A percentile compares a stretch with the other conserved stretches of the same genome.
Conservation (phyloP, 1,140 invertebrate species). For the Orius insidiosus region DNA sequence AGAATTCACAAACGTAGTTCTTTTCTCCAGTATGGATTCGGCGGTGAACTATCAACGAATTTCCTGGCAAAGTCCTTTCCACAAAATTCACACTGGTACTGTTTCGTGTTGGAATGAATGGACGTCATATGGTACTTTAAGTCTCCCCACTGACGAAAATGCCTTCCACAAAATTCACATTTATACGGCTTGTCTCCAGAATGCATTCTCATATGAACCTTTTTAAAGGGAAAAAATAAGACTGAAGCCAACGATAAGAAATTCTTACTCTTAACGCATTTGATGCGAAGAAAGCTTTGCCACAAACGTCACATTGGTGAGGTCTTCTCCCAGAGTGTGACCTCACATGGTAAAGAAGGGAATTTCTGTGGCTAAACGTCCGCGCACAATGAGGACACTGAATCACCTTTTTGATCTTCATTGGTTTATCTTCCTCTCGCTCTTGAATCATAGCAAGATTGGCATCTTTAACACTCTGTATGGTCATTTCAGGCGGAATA, state of each 20-base stretch:
- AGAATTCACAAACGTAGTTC: conserved; percentile 77
- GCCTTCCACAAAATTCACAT: conserved; percentile 55
- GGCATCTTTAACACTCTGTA: too few species aligned
- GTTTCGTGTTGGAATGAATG: conserved; percentile 61
- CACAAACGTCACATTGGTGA: conserved; percentile 63
- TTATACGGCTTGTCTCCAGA: conserved; percentile 64
- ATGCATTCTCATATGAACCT: conserved; percentile 55
- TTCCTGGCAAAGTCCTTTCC: conserved; percentile 82
- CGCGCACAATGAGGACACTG: conserved; percentile 4
- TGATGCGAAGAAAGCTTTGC: conserved; percentile 61
- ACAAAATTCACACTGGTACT: conserved; percentile 80
- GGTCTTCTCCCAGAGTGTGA: conserved; percentile 60
- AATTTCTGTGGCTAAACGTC: conserved; percentile 65
- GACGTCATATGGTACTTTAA: conserved; percentile 78
- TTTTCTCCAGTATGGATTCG: conserved; percentile 78
- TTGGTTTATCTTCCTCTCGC: not conserved
- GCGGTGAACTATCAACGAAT: conserved; percentile 78
- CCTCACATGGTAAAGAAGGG: conserved; percentile 63
- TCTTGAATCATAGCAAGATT: not conserved
- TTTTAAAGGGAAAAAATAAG: conserved; percentile 5
- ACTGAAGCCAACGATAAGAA: not conserved
- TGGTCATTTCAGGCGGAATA: too few species aligned
- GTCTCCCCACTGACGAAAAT: conserved; percentile 75
- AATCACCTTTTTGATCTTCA: conserved; percentile 5
- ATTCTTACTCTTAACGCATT: conserved; percentile 31